Conservation (phyloP, 2,113 vertebrate genomes). For the Calyptomena viridis region DNA sequence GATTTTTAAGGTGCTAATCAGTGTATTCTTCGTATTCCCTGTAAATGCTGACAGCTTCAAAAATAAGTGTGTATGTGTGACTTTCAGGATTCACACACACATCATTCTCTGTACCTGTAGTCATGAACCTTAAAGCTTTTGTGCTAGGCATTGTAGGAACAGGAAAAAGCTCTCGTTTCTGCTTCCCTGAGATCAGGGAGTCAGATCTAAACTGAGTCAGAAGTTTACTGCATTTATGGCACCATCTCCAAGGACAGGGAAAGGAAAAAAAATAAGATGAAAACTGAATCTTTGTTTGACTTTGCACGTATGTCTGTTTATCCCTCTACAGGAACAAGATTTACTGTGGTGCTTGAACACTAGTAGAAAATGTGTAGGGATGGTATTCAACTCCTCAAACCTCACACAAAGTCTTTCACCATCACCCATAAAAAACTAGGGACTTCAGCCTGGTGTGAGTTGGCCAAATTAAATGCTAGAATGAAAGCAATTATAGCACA, state of each 20-base stretch:
- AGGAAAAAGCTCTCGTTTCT: not conserved
- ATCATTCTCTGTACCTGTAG: not conserved
- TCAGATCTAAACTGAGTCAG: not conserved
- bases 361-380: not conserved
- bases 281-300: not conserved
- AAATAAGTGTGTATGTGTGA: not conserved
- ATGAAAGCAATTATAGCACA: not conserved
- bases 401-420: not conserved
- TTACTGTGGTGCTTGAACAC: not conserved
- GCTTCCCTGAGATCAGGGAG: not conserved
- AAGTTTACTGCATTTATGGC: not conserved
- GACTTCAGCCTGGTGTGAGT: not conserved
- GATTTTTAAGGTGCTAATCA: not conserved
- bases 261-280: not conserved
- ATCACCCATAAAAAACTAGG: accelerated
- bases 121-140: not conserved
- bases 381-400: not conserved
- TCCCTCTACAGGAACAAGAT: not conserved
- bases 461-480: not conserved
- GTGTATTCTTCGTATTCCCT: not conserved
- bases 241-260: not conserved
- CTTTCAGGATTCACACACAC: not conserved
- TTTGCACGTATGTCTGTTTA: not conserved
- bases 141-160: not conserved
- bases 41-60: not conserved